Conservation (phyloP, 2,797 vertebrate genomes). For the Galago senegalensis region DNA sequence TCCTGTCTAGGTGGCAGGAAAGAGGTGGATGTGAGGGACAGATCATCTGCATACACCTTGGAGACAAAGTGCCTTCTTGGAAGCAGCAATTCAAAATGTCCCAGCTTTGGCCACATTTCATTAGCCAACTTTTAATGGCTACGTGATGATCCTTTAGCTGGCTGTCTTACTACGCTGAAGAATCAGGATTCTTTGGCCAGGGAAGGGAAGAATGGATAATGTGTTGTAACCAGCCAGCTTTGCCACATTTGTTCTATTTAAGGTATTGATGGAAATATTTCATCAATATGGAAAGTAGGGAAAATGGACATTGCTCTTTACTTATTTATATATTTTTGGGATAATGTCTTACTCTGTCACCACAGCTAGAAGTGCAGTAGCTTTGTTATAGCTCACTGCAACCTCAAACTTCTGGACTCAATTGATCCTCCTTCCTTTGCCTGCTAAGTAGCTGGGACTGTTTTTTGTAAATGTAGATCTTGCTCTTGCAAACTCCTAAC, state of each 20-base stretch:
- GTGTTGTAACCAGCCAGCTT: background rate
- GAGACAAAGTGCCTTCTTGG: background rate
- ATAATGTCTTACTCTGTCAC: too few species aligned
- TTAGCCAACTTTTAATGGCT: background rate
- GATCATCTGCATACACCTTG: background rate
- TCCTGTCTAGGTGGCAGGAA: background rate
- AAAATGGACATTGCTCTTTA: background rate
- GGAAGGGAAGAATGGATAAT: background rate
- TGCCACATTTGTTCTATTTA: background rate
- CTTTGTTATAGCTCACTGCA: too few species aligned
- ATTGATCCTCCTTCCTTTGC: too few species aligned
- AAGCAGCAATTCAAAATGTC: background rate
- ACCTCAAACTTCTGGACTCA: too few species aligned
- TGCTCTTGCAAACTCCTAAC: too few species aligned
- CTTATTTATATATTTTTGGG: background rate
- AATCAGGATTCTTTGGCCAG: background rate
- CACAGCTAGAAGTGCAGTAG: too few species aligned
- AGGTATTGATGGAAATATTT: background rate
- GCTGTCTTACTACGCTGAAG: background rate
- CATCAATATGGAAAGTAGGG: background rate
- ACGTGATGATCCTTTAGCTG: background rate
- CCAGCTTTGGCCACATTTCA: background rate
- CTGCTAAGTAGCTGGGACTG: too few species aligned
- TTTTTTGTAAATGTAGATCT: too few species aligned
- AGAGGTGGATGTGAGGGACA: background rate